Evolutionary conservation across 2,113 vertebrate species (phyloP), one percentile per base, ranked within the genome.

Genomic region (Scolopax mira): DNA sequence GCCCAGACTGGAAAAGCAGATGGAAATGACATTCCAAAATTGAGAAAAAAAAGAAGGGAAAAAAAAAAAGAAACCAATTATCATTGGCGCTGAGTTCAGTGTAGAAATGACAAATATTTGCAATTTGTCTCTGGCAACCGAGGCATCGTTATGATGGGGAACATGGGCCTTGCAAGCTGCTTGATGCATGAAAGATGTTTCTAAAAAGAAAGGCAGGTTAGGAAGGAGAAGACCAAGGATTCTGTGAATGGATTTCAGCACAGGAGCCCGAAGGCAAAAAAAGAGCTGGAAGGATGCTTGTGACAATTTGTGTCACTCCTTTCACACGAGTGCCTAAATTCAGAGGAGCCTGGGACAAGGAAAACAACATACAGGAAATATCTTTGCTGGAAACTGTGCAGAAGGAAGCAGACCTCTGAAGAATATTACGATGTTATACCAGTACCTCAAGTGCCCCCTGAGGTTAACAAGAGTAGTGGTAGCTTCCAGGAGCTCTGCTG

Each of bases 41-140:
- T 8, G 7, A 70, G 67, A 4, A 28, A 58, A 39, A 41, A 9
- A 22, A 11, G 1, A 10, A 74, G 70, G 21, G 58, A 35, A 33
- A 8, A 18, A 22, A 64, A 42, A n/a, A 7, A 25, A 2, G 1
- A 84, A 95, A 51, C 12, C 25, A 78, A 30, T 92, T 49, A 83
- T 80, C 39, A 74, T 55, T 74, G 46, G n/a, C 15, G 6, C 33
- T 9, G 21, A 89, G 11, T 89, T 89, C 73, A 78, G 13, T 52
- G 31, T 55, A 83, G 64, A 79, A 90, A 67, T 86, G 31, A 80
- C 30, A 92, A 92, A 83, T 83, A 92, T 73, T 92, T 94, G 67
- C 42, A 75, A 69, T 77, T 93, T 83, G 33, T 93, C 58, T 82
- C 82, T 88, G 67, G 84, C 35, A 93, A 49, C 18, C 1, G 1